Evolutionary conservation across 2,888 invertebrate genomes (phyloP), one percentile per base, ranked within the genome.

Genomic region (Oithona nana): DNA sequence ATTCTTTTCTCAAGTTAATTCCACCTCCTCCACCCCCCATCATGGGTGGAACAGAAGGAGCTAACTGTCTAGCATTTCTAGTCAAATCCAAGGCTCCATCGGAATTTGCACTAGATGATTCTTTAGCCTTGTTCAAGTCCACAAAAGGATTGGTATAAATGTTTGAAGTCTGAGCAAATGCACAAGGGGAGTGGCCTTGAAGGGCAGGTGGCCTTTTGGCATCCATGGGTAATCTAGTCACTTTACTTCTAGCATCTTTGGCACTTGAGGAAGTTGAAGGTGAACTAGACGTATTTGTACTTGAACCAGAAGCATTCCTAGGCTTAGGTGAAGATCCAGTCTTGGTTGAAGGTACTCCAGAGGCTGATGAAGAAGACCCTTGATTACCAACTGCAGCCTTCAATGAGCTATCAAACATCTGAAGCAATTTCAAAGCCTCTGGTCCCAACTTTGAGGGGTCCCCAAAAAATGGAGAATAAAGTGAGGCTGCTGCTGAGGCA

Each of bases 151-250:
- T 56, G 11, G 20, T 55, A 20, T 62, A 62, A 28, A 62, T 56
- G 56, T 28, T 55, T 1, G 56, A 54, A 16, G 62, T 62, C 28
- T 62, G 62, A 16, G 49, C 11, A 39, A 62, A 62, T 56, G 52
- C 54, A 20, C 62, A 62, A 22, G 62, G 62, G 4, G 48, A 57
- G 11, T 62, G 62, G 39, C 39, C 39, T 28, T 49, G 20, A 3
- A 62, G 56, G 28, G 28, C 50, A 6, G 62, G 62, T 30, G 62
- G 62, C n/a, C 54, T 29, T 31, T 56, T 56, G 22, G 55, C 50
- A 13, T 62, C 62, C 6, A 49, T 31, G 20, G 62, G 62, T 8
- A 49, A 56, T 39, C 50, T 56, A 31, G 26, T 26, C 16, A 62
- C 62, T 39, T 62, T 62, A 26, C 52, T 55, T 39, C 54, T 4